A percentile compares a stretch with the other conserved stretches of the same genome.
Conservation (phyloP, 2,113 vertebrate genomes). For the Gobio gobio region DNA sequence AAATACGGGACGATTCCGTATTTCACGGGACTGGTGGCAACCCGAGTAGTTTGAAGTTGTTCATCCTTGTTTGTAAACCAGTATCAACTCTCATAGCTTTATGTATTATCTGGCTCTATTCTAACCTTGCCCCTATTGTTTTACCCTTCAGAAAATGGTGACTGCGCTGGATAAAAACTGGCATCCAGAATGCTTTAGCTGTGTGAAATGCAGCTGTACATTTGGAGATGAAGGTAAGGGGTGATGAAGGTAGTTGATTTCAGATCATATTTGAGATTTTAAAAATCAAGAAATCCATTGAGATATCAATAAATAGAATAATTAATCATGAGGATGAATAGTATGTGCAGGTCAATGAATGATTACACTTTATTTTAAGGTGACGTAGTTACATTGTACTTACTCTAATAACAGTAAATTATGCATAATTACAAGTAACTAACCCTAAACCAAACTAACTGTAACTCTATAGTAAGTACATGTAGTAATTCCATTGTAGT, state of each 20-base stretch:
- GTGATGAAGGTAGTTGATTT: conserved; percentile 27
- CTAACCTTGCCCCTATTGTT: not conserved
- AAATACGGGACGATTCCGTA: too few relatives aligned
- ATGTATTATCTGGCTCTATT: not conserved
- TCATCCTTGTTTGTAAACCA: not conserved
- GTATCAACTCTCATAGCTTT: not conserved
- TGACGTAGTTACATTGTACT: too few relatives aligned
- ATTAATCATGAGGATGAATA: not conserved
- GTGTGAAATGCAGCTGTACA: conserved; percentile 84
- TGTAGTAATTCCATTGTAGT: too few relatives aligned
- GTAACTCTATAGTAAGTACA: too few relatives aligned
- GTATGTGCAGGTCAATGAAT: not conserved
- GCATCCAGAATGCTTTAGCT: conserved; percentile 94
- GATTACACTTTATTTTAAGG: too few relatives aligned
- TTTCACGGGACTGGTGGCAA: too few relatives aligned
- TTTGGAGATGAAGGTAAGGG: conserved; percentile 88
- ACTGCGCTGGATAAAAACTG: conserved; percentile 90
- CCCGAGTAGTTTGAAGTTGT: not conserved
- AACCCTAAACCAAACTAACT: too few relatives aligned
- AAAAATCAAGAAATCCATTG: not conserved
- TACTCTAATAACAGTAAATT: too few relatives aligned
- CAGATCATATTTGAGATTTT: not conserved
- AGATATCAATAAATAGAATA: not conserved
- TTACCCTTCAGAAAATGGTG: conserved; percentile 86
- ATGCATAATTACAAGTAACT: too few relatives aligned